Evolutionary conservation across 2,113 vertebrate species (phyloP).

Genomic region (Oreochromis tanganicae): DNA sequence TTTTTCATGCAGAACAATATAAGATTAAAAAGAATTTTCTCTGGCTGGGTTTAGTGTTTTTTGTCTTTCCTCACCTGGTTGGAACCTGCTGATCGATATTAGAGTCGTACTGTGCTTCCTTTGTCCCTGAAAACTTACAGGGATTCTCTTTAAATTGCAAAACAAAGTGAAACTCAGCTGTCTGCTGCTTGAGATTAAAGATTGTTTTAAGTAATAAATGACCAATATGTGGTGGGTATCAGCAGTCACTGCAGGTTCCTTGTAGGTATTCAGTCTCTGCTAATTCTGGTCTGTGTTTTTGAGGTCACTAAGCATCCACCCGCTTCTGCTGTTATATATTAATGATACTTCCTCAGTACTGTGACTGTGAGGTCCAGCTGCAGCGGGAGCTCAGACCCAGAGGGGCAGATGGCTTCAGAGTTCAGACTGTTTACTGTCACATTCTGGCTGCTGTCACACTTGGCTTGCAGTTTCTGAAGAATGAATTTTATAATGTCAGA

Average conservation of each 20-base stretch:
- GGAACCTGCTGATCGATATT: neutral
- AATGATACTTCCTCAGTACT: neutral
- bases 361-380: neutral
- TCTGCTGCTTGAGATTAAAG: neutral
- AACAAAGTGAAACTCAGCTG: neutral
- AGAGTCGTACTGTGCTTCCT: neutral
- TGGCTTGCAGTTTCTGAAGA: slow-evolving; percentile 13
- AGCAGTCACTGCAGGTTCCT: neutral
- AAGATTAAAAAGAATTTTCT: neutral
- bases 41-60: neutral
- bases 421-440: slow-evolving; percentile 20
- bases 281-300: neutral
- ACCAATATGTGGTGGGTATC: neutral
- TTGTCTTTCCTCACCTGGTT: neutral
- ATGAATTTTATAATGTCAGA: slow-evolving; percentile 21
- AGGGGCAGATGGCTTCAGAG: neutral
- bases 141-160: neutral
- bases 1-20: neutral
- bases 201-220: neutral
- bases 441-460: slow-evolving; percentile 18
- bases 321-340: neutral
- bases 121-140: neutral
- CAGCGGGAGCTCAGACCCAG: neutral
- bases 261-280: neutral
- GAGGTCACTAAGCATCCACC: neutral